Evolutionary conservation across 2,888 invertebrate species (phyloP), one percentile per base, ranked within the genome.

Genomic region (Nephrotoma appendiculata): DNA sequence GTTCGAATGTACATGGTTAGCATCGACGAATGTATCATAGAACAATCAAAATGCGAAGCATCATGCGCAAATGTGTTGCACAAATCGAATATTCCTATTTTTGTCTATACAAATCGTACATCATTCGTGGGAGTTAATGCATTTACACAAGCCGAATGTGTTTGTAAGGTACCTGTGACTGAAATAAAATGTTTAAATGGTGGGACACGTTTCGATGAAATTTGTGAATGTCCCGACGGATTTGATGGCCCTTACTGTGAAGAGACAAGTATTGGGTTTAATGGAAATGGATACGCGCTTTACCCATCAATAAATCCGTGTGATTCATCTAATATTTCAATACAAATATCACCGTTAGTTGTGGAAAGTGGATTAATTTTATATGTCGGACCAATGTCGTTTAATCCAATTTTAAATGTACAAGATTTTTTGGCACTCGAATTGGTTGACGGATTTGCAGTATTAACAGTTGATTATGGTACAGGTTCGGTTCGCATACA

Each of bases 91-190:
- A 93, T 94, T 1, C 97, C 97, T 0, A 94, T 95, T 45, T 94
- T 96, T 6, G 97, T 99, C 6, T 98, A 96, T 90, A 98, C 98
- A 0, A 99, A 99, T 90, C 95, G 95, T 1, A 97, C 98, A 0
- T 97, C 98, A 4, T 97, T 99, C 90, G 97, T 99, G 12, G 99
- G 99, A 0, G 97, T 99, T 0, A 95, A 95, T 41, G 97, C 97
- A 0, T 93, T 96, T 45, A 95, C 97, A 0, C 95, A 96, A 90
- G 95, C 97, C 0, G 94, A 95, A 86, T 98, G 98, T 89, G 94
- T 93, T 0, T 96, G 96, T 88, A 90, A 90, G 88, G 90, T 89
- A 0, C 87, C 87, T 0, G n/a, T 87, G 0, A 86, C 88, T 19
- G 87, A 88, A n/a, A 93, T 93, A 87, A 92, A 92, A 0, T 97